phyloP scores from a whole-genome alignment of 1,140 invertebrate species.

The Chymomyza costata region DNA sequence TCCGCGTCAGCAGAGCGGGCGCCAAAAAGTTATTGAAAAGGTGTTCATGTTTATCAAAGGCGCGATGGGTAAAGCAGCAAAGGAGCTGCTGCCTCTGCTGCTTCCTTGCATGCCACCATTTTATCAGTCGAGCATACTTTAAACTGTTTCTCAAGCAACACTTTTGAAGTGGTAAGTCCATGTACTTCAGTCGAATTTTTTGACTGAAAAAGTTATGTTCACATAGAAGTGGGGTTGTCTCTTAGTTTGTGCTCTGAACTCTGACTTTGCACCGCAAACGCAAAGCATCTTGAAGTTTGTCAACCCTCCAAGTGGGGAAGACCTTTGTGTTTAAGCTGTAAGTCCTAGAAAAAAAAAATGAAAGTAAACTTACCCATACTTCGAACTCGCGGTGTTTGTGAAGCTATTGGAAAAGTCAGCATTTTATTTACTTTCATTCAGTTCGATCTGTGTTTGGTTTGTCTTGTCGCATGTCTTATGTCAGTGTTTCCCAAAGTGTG shows the following conservation, averaged over 20 bases:
- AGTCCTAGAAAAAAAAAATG: neutral
- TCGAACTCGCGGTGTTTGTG: too few species aligned
- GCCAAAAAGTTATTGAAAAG: conserved; percentile 31
- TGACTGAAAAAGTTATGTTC: conserved; percentile 15
- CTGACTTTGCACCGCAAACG: conserved; percentile 17
- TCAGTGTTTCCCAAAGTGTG: too few species aligned
- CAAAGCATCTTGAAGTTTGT: conserved; percentile 9
- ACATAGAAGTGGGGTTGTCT: conserved; percentile 10
- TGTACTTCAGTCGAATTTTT: conserved; percentile 26
- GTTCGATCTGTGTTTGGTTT: conserved; percentile 51
- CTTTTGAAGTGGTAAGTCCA: conserved; percentile 39
- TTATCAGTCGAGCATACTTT: conserved; percentile 28
- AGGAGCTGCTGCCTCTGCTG: neutral
- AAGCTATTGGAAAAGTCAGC: conserved; percentile 14
- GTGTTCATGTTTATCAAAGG: conserved; percentile 48
- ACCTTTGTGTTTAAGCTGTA: too few species aligned
- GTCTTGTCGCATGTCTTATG: conserved; percentile 11
- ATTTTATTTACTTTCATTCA: conserved; percentile 46
- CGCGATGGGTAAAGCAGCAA: too few species aligned
- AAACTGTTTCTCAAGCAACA: conserved; percentile 42
- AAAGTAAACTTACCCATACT: too few species aligned
- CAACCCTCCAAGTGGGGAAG: conserved; percentile 46
- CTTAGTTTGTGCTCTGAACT: conserved; percentile 37
- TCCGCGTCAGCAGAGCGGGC: conserved; percentile 1
- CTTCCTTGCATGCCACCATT: conserved; percentile 1